Conservation (phyloP, 2,797 vertebrate genomes). For the Pantherophis alleghaniensis region DNA sequence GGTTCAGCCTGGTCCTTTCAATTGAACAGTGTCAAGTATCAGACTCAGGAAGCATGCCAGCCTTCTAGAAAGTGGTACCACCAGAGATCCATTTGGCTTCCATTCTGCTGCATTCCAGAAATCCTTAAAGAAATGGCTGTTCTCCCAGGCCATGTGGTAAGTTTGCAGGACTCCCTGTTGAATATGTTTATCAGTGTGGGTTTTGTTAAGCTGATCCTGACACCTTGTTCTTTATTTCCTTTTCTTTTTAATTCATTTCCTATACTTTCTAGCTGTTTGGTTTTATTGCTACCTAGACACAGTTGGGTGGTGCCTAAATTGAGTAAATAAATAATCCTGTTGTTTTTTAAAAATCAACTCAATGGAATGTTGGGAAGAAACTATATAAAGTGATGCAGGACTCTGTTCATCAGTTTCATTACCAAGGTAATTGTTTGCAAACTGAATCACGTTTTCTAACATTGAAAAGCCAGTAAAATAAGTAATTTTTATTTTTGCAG, state of each 20-base stretch:
- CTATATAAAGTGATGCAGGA: background rate
- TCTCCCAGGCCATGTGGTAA: background rate
- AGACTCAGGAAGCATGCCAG: background rate
- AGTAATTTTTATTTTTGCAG: background rate
- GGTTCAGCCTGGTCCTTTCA: background rate
- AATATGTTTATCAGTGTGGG: background rate
- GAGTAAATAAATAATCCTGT: background rate
- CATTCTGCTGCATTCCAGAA: background rate
- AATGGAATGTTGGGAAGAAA: background rate
- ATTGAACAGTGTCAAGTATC: background rate
- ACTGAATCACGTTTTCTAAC: background rate
- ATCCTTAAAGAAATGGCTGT: background rate
- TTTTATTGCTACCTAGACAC: background rate
- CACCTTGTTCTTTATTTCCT: background rate
- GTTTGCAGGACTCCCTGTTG: background rate
- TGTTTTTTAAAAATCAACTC: background rate
- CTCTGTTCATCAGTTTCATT: background rate
- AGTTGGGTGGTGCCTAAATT: background rate
- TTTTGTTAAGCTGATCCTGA: background rate
- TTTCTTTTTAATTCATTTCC: background rate
- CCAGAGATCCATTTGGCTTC: background rate
- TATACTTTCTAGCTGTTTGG: background rate
- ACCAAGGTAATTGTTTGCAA: background rate
- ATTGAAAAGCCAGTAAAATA: background rate
- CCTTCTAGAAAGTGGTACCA: background rate